phyloP scores from a whole-genome alignment of 2,113 vertebrate genomes.

The Octodon degus region DNA sequence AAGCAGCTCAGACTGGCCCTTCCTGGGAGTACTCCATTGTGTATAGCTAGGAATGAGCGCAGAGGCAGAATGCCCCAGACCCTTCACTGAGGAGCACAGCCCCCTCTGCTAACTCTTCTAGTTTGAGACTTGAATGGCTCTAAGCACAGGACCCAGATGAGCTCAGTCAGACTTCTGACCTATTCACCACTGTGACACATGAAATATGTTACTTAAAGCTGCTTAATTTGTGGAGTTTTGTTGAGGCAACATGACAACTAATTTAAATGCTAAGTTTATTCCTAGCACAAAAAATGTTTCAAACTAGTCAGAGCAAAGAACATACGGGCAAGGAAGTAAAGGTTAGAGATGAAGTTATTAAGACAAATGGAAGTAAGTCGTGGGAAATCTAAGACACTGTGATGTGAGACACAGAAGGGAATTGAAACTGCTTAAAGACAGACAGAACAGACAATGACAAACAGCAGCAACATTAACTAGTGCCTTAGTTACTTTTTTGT shows the following conservation, averaged over 20 bases:
- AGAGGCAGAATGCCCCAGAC: not conserved
- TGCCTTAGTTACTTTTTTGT: not conserved
- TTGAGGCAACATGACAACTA: slow-evolving; percentile 25
- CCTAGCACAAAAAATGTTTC: not conserved
- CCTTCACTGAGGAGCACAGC: not conserved
- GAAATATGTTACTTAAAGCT: not conserved
- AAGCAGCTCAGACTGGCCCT: not conserved
- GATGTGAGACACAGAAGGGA: not conserved
- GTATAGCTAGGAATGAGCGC: not conserved
- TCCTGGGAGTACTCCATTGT: not conserved
- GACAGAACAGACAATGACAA: not conserved
- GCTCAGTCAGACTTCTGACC: not conserved
- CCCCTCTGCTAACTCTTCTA: not conserved
- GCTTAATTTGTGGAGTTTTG: not conserved
- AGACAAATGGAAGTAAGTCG: not conserved
- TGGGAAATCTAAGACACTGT: not conserved
- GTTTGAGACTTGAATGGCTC: not conserved
- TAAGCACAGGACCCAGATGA: not conserved
- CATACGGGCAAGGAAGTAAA: not conserved
- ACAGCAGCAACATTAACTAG: not conserved
- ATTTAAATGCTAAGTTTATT: not conserved
- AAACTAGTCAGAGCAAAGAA: slow-evolving; percentile 7
- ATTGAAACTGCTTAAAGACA: not conserved
- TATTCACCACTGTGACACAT: not conserved
- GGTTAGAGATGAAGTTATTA: not conserved